Percentiles rank a stretch among this genome's conserved stretches.
Evolutionary conservation across 2,797 vertebrate species (phyloP).

Genomic region (Micrastur ruficollis): DNA sequence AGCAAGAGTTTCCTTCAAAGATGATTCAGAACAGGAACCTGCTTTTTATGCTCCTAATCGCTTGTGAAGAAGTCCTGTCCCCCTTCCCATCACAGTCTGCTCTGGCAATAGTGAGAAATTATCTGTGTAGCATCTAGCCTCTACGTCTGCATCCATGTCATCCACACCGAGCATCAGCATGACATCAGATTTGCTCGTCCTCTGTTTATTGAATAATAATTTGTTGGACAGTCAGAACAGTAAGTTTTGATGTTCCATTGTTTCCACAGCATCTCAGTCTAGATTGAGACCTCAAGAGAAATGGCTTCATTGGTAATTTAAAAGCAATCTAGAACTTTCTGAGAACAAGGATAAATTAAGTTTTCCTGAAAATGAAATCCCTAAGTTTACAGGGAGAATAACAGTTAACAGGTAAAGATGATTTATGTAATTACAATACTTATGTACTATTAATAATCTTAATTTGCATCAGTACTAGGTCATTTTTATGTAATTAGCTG

Average conservation of each 20-base stretch:
- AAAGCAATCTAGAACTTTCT: background rate
- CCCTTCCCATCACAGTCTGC: background rate
- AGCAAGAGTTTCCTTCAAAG: background rate
- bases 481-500: conserved; percentile 73
- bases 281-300: background rate
- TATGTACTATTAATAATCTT: conserved; percentile 71
- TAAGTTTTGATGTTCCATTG: background rate
- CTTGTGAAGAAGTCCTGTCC: background rate
- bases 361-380: background rate
- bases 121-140: background rate
- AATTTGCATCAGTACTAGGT: conserved; percentile 71
- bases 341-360: background rate
- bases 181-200: background rate
- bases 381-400: background rate
- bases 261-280: background rate
- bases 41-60: background rate
- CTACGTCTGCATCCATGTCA: rapidly evolving
- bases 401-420: conserved; percentile 43
- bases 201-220: background rate
- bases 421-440: conserved; percentile 68
- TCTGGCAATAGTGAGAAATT: background rate
- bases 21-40: background rate
- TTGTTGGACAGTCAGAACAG: background rate
- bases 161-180: background rate
- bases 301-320: background rate